phyloP scores from a whole-genome alignment of 2,888 invertebrate genomes.

The Leptogaster cylindrica region DNA sequence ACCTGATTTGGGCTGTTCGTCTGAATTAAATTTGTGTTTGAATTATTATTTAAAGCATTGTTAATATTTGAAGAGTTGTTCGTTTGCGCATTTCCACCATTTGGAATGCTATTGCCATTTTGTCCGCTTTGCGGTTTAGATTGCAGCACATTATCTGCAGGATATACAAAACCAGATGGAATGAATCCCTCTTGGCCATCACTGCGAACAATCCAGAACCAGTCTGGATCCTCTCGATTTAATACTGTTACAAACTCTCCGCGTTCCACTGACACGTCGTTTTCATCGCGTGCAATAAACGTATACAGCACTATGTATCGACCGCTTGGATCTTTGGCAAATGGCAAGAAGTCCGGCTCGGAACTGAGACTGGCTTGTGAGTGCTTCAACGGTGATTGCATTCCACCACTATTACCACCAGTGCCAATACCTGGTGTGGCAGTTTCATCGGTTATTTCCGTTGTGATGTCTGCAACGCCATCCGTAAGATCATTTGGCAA shows the following conservation, averaged over 20 bases:
- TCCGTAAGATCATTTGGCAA: slow-evolving; percentile 66
- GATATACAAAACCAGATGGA: slow-evolving; percentile 92
- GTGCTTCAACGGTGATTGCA: slow-evolving; percentile 54
- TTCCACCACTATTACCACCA: slow-evolving; percentile 45
- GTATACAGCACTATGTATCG: slow-evolving; percentile 92
- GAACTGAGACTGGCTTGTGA: slow-evolving; percentile 64
- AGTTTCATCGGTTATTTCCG: slow-evolving; percentile 48
- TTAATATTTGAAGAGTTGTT: slow-evolving; percentile 41
- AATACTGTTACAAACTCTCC: slow-evolving; percentile 96
- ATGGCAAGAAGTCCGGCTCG: slow-evolving; percentile 71
- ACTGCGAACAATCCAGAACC: slow-evolving; percentile 94
- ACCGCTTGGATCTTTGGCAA: slow-evolving; percentile 84
- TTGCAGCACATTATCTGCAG: slow-evolving; percentile 79
- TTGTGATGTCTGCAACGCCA: slow-evolving; percentile 51
- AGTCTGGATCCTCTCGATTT: slow-evolving; percentile 93
- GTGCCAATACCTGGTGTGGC: slow-evolving; percentile 46
- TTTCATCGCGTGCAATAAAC: slow-evolving; percentile 90
- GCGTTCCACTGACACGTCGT: slow-evolving; percentile 90
- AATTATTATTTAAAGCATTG: slow-evolving; percentile 42
- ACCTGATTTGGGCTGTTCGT: slow-evolving; percentile 10
- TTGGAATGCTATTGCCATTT: slow-evolving; percentile 48
- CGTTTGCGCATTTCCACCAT: slow-evolving; percentile 46
- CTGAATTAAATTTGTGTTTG: slow-evolving; percentile 46
- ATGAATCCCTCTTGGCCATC: slow-evolving; percentile 96
- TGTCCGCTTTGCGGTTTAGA: slow-evolving; percentile 49